Percentiles rank a stretch among this genome's conserved stretches.
Evolutionary conservation across 2,113 vertebrate genomes (phyloP).

Genomic region (Scomber colias): DNA sequence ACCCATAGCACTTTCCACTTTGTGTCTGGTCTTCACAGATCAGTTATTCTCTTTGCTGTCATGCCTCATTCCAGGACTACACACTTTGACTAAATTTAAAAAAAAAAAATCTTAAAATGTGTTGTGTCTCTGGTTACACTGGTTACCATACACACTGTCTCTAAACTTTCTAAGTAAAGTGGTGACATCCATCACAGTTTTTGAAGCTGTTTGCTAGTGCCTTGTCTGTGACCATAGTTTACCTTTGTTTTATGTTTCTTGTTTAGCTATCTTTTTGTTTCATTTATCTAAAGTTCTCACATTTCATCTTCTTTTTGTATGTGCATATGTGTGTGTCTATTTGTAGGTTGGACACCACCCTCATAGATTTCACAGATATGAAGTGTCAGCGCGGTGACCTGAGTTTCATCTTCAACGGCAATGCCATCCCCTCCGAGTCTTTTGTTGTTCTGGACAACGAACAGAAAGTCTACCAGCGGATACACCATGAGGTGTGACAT

Average conservation of each 20-base stretch:
- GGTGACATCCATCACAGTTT: constrained; percentile 2
- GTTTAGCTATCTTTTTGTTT: neutral
- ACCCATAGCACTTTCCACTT: constrained; percentile 23
- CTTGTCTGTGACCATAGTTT: no score
- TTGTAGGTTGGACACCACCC: constrained; percentile 95
- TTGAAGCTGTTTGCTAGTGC: neutral
- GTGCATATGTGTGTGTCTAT: neutral
- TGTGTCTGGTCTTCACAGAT: constrained; percentile 40
- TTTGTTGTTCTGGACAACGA: constrained; percentile 99
- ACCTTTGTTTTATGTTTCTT: neutral
- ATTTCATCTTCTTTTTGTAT: neutral
- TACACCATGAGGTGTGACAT: constrained; percentile 93
- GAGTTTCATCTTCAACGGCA: constrained; percentile 98
- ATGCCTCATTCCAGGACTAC: constrained; percentile 23
- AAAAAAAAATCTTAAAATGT: constrained; percentile 22
- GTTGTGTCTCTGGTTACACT: constrained; percentile 6
- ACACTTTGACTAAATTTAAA: constrained; percentile 20
- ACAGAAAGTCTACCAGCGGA: constrained; percentile 98
- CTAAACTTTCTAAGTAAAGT: constrained; percentile 14
- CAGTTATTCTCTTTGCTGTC: constrained; percentile 49
- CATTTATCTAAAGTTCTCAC: neutral
- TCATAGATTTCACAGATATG: constrained; percentile 99
- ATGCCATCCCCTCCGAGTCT: constrained; percentile 94
- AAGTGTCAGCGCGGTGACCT: constrained; percentile 99
- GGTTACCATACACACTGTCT: constrained; percentile 38